phyloP scores from a whole-genome alignment of 2,888 invertebrate genomes.

The Acanthoscelides obtectus region DNA sequence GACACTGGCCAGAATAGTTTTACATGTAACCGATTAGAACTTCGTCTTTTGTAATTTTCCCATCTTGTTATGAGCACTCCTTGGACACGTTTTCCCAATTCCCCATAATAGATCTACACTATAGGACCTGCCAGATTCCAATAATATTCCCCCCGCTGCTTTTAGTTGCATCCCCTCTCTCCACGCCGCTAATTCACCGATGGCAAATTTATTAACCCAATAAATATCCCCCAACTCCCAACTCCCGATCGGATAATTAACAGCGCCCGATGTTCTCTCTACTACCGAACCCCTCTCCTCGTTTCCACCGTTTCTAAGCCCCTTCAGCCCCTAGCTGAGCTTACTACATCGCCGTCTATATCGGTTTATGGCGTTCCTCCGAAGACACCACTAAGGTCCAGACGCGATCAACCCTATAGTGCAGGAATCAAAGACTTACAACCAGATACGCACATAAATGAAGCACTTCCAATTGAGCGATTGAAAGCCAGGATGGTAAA shows the following conservation, averaged over 20 bases:
- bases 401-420: not conserved
- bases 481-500: too few species aligned
- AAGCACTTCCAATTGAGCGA: too few species aligned
- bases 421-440: not conserved
- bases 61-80: too few species aligned
- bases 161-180: not conserved
- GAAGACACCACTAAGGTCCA: not conserved
- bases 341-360: not conserved
- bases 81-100: too few species aligned
- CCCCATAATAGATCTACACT: too few species aligned
- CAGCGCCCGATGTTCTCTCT: conserved; percentile 3
- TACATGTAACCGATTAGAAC: too few species aligned
- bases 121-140: not conserved
- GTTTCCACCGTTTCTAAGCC: not conserved
- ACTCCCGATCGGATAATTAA: conserved; percentile 12
- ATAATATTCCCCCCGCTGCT: not conserved
- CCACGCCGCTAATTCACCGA: not conserved
- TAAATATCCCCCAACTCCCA: conserved; percentile 6
- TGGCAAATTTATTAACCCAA: conserved; percentile 7
- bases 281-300: not conserved
- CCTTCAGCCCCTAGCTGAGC: not conserved
- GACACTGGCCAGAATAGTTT: too few species aligned
- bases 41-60: too few species aligned
- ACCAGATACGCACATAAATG: too few species aligned
- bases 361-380: not conserved